phyloP scores from a whole-genome alignment of 2,113 vertebrate genomes.

The Eudyptes chrysolophus region DNA sequence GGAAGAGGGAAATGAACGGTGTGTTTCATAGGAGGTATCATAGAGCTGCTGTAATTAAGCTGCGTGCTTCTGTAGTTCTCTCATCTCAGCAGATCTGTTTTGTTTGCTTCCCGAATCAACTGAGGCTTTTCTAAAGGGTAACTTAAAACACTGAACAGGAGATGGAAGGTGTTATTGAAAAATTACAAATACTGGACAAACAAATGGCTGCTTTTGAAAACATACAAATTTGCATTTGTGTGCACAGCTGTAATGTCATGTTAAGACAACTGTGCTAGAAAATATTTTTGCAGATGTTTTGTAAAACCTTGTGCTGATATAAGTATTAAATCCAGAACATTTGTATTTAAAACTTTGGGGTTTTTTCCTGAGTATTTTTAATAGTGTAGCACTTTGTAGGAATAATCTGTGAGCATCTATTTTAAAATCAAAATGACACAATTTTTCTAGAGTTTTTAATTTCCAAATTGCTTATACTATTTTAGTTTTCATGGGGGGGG shows the following conservation, averaged over 20 bases:
- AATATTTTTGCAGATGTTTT: neutral
- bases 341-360: neutral
- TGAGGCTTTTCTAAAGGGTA: neutral
- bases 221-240: neutral
- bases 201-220: neutral
- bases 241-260: neutral
- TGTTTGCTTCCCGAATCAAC: neutral
- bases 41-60: neutral
- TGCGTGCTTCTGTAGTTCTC: neutral
- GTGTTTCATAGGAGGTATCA: neutral
- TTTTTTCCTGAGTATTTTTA: neutral
- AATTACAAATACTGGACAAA: neutral
- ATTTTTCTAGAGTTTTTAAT: neutral
- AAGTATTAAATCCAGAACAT: neutral
- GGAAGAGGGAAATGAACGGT: neutral
- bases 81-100: neutral
- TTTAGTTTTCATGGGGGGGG: neutral
- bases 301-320: neutral
- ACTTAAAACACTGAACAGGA: neutral
- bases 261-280: neutral
- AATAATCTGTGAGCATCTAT: neutral
- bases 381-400: neutral
- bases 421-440: neutral
- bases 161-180: neutral
- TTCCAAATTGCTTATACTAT: neutral